Percentiles rank a stretch among this genome's conserved stretches.
Evolutionary conservation across 2,888 invertebrate genomes (phyloP).

Genomic region (Tenthredo amoena): DNA sequence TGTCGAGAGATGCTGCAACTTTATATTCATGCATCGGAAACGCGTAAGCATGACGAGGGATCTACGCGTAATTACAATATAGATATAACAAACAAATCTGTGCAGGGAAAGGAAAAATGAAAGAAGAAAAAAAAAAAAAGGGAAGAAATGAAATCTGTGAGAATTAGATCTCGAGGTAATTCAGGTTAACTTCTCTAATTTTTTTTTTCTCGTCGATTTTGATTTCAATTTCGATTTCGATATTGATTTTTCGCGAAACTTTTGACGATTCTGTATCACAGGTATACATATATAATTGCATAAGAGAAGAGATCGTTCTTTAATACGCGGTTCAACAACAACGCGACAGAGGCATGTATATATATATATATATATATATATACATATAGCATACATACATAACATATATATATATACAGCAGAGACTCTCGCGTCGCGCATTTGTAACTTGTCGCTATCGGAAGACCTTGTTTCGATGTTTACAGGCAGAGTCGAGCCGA

Average conservation of each 20-base stretch:
- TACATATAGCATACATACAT: background rate
- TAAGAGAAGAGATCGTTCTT: background rate
- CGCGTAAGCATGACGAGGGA: conserved; percentile 3
- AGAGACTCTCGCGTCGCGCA: background rate
- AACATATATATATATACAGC: background rate
- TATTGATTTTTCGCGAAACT: background rate
- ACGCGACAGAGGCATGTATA: background rate
- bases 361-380: background rate
- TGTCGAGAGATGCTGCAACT: conserved; percentile 18
- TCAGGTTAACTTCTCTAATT: background rate
- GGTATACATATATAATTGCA: background rate
- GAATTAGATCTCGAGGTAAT: background rate
- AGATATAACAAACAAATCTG: conserved; percentile 16
- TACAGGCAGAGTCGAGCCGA: conserved; percentile 41
- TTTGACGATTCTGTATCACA: background rate
- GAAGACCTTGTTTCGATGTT: conserved; percentile 51
- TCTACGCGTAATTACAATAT: background rate
- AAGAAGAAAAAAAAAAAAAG: background rate
- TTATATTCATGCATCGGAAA: background rate
- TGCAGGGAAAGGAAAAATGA: background rate
- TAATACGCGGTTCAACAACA: background rate
- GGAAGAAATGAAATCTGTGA: background rate
- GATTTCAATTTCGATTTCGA: background rate
- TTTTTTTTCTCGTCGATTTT: background rate
- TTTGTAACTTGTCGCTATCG: conserved; percentile 42